A percentile compares a stretch with the other conserved stretches of the same genome.
Evolutionary conservation across 2,888 invertebrate genomes (phyloP).

Genomic region (Acleris sparsana): DNA sequence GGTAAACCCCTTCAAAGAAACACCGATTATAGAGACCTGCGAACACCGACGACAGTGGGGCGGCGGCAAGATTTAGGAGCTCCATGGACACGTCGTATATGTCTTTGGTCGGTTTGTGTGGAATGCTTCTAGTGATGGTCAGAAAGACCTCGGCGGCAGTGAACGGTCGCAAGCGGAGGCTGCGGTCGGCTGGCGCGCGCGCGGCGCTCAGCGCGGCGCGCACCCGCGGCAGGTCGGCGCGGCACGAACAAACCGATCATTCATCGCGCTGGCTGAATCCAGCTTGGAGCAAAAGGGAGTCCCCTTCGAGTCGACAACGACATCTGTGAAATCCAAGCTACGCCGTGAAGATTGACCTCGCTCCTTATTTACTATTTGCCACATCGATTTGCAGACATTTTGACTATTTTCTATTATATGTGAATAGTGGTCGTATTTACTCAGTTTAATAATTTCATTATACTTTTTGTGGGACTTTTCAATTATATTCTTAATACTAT

Average conservation of each 20-base stretch:
- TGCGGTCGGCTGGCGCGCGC: too few species aligned
- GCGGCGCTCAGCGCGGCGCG: too few species aligned
- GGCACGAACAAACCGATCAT: background rate
- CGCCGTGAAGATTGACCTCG: background rate
- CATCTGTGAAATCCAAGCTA: background rate
- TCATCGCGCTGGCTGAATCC: background rate
- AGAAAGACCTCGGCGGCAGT: too few species aligned
- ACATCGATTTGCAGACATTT: background rate
- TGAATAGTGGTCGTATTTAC: background rate
- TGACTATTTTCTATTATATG: background rate
- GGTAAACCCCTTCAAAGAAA: too few species aligned
- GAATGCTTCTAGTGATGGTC: too few species aligned
- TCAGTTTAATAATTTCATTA: background rate
- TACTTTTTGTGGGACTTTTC: background rate
- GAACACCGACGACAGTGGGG: too few species aligned
- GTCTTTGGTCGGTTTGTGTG: too few species aligned
- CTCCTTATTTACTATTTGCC: constrained; percentile 3
- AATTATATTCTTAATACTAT: background rate
- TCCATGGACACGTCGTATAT: too few species aligned
- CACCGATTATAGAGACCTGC: too few species aligned
- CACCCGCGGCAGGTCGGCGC: too few species aligned
- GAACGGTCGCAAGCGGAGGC: too few species aligned
- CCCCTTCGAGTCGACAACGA: background rate
- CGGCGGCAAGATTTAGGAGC: too few species aligned
- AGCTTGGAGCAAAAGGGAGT: background rate